Percentiles rank a stretch among this genome's conserved stretches.
These are phyloP conservation scores for Conus betulinus DNA, from an alignment of 1,140 invertebrate genomes.

Conservation along the genomic window DNA sequence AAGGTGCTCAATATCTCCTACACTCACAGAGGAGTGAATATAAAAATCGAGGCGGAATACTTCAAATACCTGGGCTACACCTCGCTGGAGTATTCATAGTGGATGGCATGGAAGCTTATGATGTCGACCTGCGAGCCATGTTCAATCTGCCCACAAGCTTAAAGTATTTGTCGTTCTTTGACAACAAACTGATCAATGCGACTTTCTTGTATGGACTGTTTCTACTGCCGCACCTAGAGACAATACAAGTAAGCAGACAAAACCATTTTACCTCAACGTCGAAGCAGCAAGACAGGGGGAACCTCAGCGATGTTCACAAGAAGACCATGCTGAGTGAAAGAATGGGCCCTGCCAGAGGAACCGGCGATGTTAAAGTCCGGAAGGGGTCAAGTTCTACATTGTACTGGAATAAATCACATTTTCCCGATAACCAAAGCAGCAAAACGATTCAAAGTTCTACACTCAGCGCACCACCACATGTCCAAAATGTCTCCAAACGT, in stretches of 20 bases:
- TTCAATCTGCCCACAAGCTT: neutral
- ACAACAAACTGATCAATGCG: neutral
- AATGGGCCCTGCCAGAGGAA: neutral
- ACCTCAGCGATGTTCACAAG: neutral
- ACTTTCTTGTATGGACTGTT: neutral
- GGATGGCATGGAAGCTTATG: neutral
- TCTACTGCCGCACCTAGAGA: neutral
- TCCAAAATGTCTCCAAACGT: neutral
- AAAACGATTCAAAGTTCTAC: neutral
- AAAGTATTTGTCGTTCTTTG: neutral
- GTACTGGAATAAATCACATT: neutral
- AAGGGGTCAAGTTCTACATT: neutral
- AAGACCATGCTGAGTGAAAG: neutral
- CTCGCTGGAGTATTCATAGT: neutral
- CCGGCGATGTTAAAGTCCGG: neutral
- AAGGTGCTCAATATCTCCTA: slow-evolving; percentile 5
- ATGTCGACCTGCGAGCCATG: neutral
- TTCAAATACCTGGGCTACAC: slow-evolving; percentile 3
- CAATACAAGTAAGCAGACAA: neutral
- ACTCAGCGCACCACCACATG: neutral
- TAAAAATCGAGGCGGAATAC: neutral
- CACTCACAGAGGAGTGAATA: neutral
- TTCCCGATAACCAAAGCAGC: neutral
- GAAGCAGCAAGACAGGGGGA: neutral
- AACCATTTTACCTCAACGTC: neutral